A percentile compares a stretch with the other conserved stretches of the same genome.
Evolutionary conservation across 92 coral and sea anemone species (phyloP).

Genomic region (Pocillopora meandrina): DNA sequence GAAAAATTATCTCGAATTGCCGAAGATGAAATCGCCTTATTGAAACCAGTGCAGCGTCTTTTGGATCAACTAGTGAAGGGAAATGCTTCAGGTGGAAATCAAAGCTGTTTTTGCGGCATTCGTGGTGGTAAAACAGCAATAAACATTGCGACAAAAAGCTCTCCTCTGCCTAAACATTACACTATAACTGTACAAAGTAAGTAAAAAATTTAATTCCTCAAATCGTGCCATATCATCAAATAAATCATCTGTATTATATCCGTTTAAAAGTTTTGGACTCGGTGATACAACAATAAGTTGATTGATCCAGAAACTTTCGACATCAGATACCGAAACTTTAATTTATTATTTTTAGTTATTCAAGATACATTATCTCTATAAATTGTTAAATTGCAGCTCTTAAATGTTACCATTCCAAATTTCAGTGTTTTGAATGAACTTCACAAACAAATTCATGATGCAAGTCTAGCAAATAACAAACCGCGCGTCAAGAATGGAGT

Average conservation of each 20-base stretch:
- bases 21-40: constrained; percentile 6
- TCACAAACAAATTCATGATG: constrained; percentile 74
- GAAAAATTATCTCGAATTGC: constrained; percentile 9
- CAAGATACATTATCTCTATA: no score
- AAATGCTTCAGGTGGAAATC: constrained; percentile 4
- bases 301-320: no score
- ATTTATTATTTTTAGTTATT: no score
- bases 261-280: neutral
- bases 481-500: constrained; percentile 64
- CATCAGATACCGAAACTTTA: no score
- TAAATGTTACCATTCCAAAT: no score
- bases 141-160: constrained; percentile 10
- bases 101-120: neutral
- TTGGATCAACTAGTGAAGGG: constrained; percentile 6
- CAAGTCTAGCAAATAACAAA: constrained; percentile 36
- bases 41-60: constrained; percentile 8
- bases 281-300: no score
- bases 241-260: no score
- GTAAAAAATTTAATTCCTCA: neutral
- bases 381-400: no score
- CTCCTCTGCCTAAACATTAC: constrained; percentile 18
- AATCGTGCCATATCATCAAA: neutral
- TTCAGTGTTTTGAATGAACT: no score
- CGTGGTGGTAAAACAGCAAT: constrained; percentile 7
- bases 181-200: constrained; percentile 26